Conservation (phyloP, 1,140 invertebrate species). For the Sycophila sp. region DNA sequence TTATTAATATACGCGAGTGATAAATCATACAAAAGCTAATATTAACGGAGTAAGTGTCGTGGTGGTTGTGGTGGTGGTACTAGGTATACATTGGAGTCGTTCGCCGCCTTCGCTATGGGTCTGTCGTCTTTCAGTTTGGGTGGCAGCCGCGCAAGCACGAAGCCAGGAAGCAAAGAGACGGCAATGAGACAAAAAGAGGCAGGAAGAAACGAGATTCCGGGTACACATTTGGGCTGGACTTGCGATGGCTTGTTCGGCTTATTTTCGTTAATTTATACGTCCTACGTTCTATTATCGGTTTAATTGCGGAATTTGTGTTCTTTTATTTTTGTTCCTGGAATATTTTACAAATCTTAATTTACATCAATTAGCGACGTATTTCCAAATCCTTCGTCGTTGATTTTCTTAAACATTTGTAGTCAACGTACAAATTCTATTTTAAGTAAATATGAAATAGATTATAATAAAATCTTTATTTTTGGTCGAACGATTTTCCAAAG, state of each 20-base stretch:
- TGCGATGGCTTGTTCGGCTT: neutral
- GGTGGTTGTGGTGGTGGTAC: no score
- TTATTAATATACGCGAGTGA: neutral
- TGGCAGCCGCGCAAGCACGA: neutral
- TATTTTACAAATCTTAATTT: neutral
- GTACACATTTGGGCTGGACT: constrained; percentile 9
- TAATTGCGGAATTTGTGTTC: neutral
- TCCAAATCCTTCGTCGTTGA: neutral
- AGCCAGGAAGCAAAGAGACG: neutral
- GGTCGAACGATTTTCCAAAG: neutral
- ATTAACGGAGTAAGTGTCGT: neutral
- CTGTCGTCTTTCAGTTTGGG: no score
- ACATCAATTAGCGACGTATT: neutral
- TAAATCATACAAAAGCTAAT: neutral
- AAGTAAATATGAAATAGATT: neutral
- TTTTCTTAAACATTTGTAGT: neutral
- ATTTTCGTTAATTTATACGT: neutral
- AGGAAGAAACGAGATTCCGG: constrained; percentile 1
- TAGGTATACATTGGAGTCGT: neutral
- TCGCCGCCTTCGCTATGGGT: neutral
- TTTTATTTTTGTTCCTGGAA: constrained; percentile 22
- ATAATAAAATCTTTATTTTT: no score
- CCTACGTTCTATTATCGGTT: neutral
- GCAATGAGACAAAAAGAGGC: neutral
- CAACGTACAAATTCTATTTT: neutral